A percentile compares a stretch with the other conserved stretches of the same genome.
Conservation (phyloP, 1,140 invertebrate species). For the Nixonia krombeini region DNA sequence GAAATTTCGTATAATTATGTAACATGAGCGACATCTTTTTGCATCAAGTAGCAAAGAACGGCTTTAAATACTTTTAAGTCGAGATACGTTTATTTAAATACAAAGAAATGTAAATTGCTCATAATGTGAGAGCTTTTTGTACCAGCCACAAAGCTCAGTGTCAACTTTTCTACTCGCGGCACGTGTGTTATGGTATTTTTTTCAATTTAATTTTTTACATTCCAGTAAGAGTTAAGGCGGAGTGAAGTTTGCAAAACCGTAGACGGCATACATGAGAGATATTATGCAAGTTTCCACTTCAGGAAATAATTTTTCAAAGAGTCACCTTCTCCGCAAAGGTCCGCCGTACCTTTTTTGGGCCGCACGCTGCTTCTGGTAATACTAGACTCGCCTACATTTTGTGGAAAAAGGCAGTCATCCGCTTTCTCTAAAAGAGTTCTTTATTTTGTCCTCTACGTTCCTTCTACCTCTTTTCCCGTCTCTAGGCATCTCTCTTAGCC, state of each 20-base stretch:
- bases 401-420: slow-evolving; percentile 9
- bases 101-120: too few relatives aligned
- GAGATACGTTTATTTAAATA: too few relatives aligned
- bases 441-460: slow-evolving; percentile 15
- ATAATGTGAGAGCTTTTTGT: too few relatives aligned
- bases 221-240: slow-evolving; percentile 21
- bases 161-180: not conserved
- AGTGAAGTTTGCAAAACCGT: slow-evolving; percentile 48
- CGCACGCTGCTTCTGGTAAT: slow-evolving; percentile 17
- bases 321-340: slow-evolving; percentile 25
- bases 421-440: slow-evolving; percentile 10
- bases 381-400: slow-evolving; percentile 41
- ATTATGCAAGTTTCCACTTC: slow-evolving; percentile 63
- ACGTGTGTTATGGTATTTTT: slow-evolving; percentile 21
- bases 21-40: too few relatives aligned
- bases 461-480: not conserved
- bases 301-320: slow-evolving; percentile 63
- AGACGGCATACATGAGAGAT: slow-evolving; percentile 35
- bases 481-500: not conserved
- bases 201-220: slow-evolving; percentile 2
- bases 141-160: slow-evolving; percentile 1
- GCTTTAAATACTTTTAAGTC: too few relatives aligned
- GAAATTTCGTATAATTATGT: too few relatives aligned
- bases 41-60: too few relatives aligned
- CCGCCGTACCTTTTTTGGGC: slow-evolving; percentile 26